Evolutionary conservation across 2,113 vertebrate genomes (phyloP), one percentile per base, ranked within the genome.

Genomic region (Tyrannus savana): DNA sequence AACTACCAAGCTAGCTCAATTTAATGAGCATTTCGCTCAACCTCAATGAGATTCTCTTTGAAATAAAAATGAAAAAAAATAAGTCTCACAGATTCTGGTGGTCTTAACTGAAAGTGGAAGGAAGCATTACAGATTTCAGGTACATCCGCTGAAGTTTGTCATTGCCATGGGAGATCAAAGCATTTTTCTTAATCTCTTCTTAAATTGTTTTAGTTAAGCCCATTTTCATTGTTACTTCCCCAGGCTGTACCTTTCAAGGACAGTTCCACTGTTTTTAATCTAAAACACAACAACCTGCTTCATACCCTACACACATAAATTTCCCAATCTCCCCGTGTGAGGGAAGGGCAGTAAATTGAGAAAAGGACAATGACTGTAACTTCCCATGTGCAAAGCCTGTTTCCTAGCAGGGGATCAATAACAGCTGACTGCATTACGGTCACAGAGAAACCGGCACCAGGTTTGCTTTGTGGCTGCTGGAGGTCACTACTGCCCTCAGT

Each of bases 271-370:
- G 59, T 87, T 92, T 91, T 88, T 91, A 93, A 93, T 81, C 73
- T 75, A 72, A 89, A 90, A 55, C 71, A 88, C 42, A 88, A 72
- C 58, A 88, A 82, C 44, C 12, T 46, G 30, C 35, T 72, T 96
- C 87, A 84, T 75, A 84, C n/a, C 59, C 30, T 59, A 76, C 53
- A 84, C 69, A 93, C 93, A 93, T 67, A 96, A 79, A 95, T 87
- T 95, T 75, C 79, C 72, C 81, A 89, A 96, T 96, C 85, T 97
- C 83, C 84, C 85, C 0, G 4, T 55, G 58, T 67, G 49, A 67
- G 76, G 46, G 84, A 92, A 88, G 77, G 47, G 62, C 68, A 77
- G 53, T 90, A 92, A 97, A 96, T 75, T 80, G 75, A 96, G 84
- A 85, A 50, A 77, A 96, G 89, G 75, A 93, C n/a, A 9, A 79